These are phyloP conservation scores for Balearica regulorum DNA, from an alignment of 2,797 vertebrate species.

Conservation along the genomic window DNA sequence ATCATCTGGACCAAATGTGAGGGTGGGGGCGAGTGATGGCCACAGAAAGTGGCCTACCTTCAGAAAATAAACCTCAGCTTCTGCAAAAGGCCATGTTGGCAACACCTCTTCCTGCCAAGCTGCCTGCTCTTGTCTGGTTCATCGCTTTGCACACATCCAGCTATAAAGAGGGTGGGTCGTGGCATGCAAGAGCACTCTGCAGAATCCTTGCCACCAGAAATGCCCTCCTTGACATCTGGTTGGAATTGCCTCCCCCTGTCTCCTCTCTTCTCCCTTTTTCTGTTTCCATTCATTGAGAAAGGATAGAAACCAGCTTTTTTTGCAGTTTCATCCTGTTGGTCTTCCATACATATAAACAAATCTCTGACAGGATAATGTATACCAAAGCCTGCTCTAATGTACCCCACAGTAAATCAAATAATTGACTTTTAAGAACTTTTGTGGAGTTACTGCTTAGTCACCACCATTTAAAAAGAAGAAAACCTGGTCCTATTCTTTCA, in stretches of 20 bases:
- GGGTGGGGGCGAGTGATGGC: not conserved
- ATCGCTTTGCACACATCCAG: not conserved
- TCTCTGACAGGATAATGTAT: not conserved
- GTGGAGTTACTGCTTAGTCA: slow-evolving; percentile 24
- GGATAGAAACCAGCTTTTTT: not conserved
- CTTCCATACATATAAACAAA: not conserved
- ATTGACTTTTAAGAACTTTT: slow-evolving; percentile 13
- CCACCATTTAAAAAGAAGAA: not conserved
- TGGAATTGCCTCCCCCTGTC: accelerated
- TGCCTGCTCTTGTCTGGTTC: not conserved
- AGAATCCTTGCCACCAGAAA: not conserved
- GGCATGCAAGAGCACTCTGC: not conserved
- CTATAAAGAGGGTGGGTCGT: not conserved
- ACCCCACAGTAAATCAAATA: slow-evolving; percentile 6
- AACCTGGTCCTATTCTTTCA: not conserved
- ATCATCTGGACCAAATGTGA: not conserved
- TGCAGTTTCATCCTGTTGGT: not conserved
- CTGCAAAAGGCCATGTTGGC: too few species aligned
- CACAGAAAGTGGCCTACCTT: not conserved
- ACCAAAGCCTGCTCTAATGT: not conserved
- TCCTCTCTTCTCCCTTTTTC: not conserved
- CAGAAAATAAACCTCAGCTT: not conserved
- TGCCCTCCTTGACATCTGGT: not conserved
- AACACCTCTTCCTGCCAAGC: not conserved
- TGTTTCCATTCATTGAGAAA: not conserved